These are phyloP conservation scores for Gryllus bimaculatus DNA, from an alignment of 1,140 invertebrate genomes.

Conservation along the genomic window DNA sequence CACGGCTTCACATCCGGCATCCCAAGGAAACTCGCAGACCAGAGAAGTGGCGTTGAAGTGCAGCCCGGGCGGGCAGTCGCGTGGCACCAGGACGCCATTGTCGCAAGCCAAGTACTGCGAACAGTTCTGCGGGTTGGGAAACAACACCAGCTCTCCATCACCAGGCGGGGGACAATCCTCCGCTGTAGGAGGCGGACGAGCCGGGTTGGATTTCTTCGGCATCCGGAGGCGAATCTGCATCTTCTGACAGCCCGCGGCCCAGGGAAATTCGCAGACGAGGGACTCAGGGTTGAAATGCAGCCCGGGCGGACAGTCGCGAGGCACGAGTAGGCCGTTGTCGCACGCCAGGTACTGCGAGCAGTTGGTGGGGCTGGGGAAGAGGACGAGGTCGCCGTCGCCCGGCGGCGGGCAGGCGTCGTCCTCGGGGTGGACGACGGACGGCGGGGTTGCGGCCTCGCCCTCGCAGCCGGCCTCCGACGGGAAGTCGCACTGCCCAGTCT, in stretches of 20 bases:
- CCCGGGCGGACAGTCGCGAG: slow-evolving; percentile 18
- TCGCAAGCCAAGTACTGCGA: background rate
- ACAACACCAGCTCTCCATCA: background rate
- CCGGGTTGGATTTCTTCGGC: background rate
- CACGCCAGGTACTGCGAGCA: slow-evolving; percentile 26
- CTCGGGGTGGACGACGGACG: background rate
- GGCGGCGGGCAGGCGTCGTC: background rate
- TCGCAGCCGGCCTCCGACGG: slow-evolving; percentile 23
- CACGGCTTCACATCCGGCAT: background rate
- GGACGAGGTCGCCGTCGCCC: background rate
- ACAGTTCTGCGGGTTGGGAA: background rate
- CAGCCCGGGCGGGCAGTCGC: background rate
- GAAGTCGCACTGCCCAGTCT: slow-evolving; percentile 26
- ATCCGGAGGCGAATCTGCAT: slow-evolving; percentile 18
- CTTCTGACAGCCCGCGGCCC: background rate
- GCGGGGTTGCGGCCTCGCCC: background rate
- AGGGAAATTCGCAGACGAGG: slow-evolving; percentile 27
- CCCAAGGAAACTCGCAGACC: background rate
- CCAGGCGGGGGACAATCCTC: background rate
- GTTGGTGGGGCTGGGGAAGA: slow-evolving; percentile 24
- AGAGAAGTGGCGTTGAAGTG: background rate
- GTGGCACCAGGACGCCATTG: background rate
- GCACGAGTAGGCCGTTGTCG: slow-evolving; percentile 18
- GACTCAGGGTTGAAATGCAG: slow-evolving; percentile 24
- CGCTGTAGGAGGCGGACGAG: background rate